phyloP scores from a whole-genome alignment of 2,888 invertebrate species.

The Drosophila percnosoma region DNA sequence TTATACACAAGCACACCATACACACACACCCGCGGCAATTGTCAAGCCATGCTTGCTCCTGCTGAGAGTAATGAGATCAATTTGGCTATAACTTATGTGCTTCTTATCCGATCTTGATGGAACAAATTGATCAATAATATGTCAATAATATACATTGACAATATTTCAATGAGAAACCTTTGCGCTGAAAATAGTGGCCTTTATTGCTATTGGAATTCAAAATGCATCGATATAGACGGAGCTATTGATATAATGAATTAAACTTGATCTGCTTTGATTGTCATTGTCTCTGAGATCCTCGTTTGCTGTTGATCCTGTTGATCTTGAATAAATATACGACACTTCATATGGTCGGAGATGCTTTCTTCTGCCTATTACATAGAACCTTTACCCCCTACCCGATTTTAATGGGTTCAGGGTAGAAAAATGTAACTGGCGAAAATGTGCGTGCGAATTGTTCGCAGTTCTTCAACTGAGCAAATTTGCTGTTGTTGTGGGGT shows the following conservation, averaged over 20 bases:
- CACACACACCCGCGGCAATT: background rate
- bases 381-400: background rate
- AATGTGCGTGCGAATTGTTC: slow-evolving; percentile 75
- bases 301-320: background rate
- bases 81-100: background rate
- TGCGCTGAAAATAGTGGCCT: background rate
- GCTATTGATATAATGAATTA: background rate
- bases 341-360: background rate
- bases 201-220: background rate
- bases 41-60: background rate
- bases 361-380: background rate
- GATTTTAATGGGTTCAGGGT: background rate
- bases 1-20: no score
- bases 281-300: background rate
- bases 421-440: slow-evolving; percentile 26
- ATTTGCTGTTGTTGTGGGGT: slow-evolving; percentile 19
- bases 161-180: background rate
- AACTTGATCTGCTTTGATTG: background rate
- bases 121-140: background rate
- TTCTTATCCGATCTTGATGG: background rate
- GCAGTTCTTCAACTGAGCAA: slow-evolving; percentile 57
- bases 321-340: background rate
- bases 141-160: no score
- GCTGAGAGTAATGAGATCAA: background rate
- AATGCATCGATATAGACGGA: background rate